Evolutionary conservation across 2,113 vertebrate genomes (phyloP).

Genomic region (Paradisaea rubra): DNA sequence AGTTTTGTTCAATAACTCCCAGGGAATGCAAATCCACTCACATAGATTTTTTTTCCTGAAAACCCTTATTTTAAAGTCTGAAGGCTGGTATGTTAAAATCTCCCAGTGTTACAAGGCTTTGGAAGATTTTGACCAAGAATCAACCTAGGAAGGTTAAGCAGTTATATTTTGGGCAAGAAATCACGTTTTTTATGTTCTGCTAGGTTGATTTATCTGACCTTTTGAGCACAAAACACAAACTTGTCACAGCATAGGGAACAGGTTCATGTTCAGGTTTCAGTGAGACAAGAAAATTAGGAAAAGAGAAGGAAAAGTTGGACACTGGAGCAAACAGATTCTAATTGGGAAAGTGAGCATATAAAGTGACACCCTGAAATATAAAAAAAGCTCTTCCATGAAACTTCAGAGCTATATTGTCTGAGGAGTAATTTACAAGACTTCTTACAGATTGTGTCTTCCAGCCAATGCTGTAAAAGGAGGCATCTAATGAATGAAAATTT

Average conservation of each 20-base stretch:
- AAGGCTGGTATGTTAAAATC: neutral
- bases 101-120: neutral
- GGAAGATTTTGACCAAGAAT: neutral
- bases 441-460: neutral
- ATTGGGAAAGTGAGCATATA: neutral
- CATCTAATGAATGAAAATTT: neutral
- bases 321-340: neutral
- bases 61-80: neutral
- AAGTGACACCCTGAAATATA: neutral
- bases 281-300: neutral
- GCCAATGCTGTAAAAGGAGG: neutral
- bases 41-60: neutral
- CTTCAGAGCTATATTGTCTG: neutral
- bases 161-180: neutral
- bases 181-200: neutral
- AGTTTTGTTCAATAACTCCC: neutral
- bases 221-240: neutral
- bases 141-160: neutral
- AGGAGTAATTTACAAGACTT: neutral
- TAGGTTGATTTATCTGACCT: neutral
- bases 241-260: neutral
- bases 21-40: neutral
- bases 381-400: neutral
- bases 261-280: neutral
- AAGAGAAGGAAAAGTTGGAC: neutral